Base-by-base conservation (phyloP, 2,888 invertebrate genomes). In the Chaetogeoica ovagalla region DNA sequence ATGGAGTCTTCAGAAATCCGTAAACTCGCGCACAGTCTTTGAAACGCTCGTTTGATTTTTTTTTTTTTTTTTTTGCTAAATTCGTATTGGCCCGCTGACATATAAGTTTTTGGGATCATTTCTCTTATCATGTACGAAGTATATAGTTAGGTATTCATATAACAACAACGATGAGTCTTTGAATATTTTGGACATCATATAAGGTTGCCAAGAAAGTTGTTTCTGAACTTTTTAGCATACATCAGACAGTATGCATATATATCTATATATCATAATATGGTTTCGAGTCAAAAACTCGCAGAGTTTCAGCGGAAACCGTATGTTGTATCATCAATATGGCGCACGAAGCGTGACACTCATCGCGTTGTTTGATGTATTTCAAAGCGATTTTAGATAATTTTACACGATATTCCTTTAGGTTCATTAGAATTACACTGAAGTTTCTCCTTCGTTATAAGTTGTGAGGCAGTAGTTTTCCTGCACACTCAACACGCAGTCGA, bases 141-240 rank as follows among this genome's bases (percentile, higher is more conserved):
- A n/a, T 19, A 55, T 55, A 52, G 55, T 68, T 68, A 7, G 8
- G 6, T 30, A 73, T 52, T 73, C 52, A 8, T 13, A 30, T 62
- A 52, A 37, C n/a, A 62, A 30, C n/a, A 73, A 19, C n/a, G n/a
- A n/a, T n/a, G n/a, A n/a, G 30, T 73, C 48, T 62, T 73, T 62
- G n/a, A 62, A 73, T 73, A 73, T 62, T 73, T 62, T 52, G n/a
- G 48, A 62, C 48, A 62, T 72, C 72, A 62, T 48, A 63, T n/a
- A n/a, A 60, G 30, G 15, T 52, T 17, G 2, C 48, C 1, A 19
- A 17, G 17, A 23, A 73, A 73, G n/a, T 73, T 73, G 37, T 73
- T 63, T 63, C 57, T 73, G 8, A 73, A 63, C n/a, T 73, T 21
- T 52, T 52, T 21, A 37, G 52, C 17, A 15, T 73, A 63, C 52